Evolutionary conservation across 2,888 invertebrate genomes (phyloP).

Genomic region (Trichogramma evanescens): DNA sequence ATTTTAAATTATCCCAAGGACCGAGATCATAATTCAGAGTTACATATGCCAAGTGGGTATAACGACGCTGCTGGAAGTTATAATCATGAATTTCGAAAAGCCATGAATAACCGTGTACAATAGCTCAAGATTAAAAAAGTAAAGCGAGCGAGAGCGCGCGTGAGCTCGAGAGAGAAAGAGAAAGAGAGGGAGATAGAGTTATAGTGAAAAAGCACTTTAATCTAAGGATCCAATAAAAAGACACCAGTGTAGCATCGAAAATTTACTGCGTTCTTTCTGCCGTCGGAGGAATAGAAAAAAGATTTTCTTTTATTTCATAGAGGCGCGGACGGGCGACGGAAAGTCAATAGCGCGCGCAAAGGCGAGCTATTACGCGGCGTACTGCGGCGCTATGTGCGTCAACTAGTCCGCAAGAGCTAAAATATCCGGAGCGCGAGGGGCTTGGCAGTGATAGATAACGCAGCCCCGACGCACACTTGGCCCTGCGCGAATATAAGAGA

Average conservation of each 20-base stretch:
- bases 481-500: too few relatives aligned
- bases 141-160: too few relatives aligned
- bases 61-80: too few relatives aligned
- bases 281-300: too few relatives aligned
- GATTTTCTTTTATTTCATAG: constrained; percentile 16
- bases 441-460: constrained; percentile 8
- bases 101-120: too few relatives aligned
- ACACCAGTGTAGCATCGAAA: background rate
- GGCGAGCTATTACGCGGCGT: background rate
- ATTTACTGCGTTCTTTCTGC: constrained; percentile 6
- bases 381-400: too few relatives aligned
- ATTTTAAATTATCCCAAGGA: too few relatives aligned
- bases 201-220: background rate
- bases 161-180: too few relatives aligned
- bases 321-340: constrained; percentile 4
- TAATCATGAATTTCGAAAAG: too few relatives aligned
- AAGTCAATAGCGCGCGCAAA: constrained; percentile 14
- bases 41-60: too few relatives aligned
- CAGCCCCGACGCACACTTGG: background rate
- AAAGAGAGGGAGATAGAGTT: background rate
- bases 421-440: background rate
- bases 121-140: too few relatives aligned
- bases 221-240: constrained; percentile 10
- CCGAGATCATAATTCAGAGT: too few relatives aligned
- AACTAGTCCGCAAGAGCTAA: background rate